A percentile compares a stretch with the other conserved stretches of the same genome.
Conservation (phyloP, 1,140 invertebrate genomes). For the Apis dorsata region DNA sequence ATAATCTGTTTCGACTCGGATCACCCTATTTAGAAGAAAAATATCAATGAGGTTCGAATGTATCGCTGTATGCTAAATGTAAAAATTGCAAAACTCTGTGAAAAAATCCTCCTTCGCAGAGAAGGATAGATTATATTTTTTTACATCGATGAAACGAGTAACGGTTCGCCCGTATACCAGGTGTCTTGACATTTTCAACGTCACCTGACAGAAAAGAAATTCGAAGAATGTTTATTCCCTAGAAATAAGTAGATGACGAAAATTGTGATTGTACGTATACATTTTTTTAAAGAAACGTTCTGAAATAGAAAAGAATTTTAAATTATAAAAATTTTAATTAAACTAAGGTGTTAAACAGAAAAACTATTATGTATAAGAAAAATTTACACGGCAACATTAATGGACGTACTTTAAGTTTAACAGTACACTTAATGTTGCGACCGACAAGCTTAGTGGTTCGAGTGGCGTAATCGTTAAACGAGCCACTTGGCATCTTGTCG, state of each 20-base stretch:
- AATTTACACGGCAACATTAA: conserved; percentile 38
- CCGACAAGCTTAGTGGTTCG: conserved; percentile 47
- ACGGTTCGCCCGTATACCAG: conserved; percentile 46
- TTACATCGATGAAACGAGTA: conserved; percentile 40
- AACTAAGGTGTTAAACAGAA: background rate
- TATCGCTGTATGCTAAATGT: background rate
- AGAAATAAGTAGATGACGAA: no score
- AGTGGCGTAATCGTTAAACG: conserved; percentile 59
- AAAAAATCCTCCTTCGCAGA: conserved; percentile 2
- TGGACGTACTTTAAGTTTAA: conserved; percentile 45
- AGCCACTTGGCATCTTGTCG: conserved; percentile 41
- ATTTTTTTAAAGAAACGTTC: background rate
- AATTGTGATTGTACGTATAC: background rate
- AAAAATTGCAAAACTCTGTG: background rate
- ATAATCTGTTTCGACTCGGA: background rate
- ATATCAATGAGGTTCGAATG: background rate
- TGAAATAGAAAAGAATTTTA: background rate
- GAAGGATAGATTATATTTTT: conserved; percentile 34
- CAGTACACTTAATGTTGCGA: conserved; percentile 51
- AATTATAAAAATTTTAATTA: no score
- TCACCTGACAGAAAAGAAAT: background rate
- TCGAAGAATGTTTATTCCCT: background rate
- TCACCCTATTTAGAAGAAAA: background rate
- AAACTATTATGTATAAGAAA: background rate
- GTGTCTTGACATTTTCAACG: background rate